These are phyloP conservation scores for Chiroxiphia lanceolata DNA, from an alignment of 2,797 vertebrate species.

Conservation along the genomic window DNA sequence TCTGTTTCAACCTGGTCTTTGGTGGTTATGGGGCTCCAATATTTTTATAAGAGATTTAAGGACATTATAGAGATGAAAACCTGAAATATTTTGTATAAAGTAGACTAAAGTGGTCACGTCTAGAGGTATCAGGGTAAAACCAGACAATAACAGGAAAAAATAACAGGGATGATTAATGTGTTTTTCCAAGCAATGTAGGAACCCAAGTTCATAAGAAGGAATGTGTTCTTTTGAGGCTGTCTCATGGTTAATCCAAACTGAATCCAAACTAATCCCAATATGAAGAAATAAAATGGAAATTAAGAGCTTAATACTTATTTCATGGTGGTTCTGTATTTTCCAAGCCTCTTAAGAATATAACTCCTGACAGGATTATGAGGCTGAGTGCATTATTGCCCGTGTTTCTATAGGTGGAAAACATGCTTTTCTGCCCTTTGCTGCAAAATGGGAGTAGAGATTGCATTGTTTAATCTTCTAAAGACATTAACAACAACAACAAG, in stretches of 20 bases:
- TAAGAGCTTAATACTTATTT: not conserved
- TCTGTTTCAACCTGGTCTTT: not conserved
- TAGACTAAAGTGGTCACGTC: not conserved
- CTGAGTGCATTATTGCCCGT: not conserved
- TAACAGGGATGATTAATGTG: not conserved
- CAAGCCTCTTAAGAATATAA: not conserved
- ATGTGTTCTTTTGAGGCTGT: not conserved
- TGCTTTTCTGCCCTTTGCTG: not conserved
- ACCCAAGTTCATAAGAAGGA: not conserved
- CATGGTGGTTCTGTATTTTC: not conserved
- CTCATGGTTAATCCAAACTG: not conserved
- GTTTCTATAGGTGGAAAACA: not conserved
- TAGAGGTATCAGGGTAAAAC: not conserved
- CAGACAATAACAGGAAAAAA: not conserved
- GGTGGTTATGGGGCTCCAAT: not conserved
- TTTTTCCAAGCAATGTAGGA: not conserved
- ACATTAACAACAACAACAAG: not conserved
- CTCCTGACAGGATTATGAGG: not conserved
- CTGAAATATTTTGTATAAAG: not conserved
- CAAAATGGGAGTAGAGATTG: not conserved
- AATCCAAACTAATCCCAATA: not conserved
- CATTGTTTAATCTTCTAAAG: not conserved
- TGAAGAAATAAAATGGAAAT: not conserved
- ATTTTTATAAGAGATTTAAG: not conserved
- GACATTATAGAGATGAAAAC: not conserved